Conservation (phyloP, 2,113 vertebrate species). For the Larimichthys crocea region DNA sequence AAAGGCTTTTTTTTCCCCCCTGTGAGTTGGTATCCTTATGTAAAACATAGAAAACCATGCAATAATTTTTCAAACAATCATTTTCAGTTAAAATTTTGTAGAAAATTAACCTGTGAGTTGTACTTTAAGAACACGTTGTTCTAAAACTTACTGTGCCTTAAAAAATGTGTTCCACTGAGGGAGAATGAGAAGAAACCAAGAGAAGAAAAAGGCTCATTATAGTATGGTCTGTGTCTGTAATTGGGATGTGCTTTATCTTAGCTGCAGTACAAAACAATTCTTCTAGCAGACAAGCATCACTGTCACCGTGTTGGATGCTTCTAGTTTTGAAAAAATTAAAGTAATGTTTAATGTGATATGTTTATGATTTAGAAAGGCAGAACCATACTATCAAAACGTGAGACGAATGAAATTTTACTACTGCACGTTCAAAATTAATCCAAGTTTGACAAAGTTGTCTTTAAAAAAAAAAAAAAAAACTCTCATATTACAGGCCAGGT, state of each 20-base stretch:
- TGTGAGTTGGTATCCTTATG: too few relatives aligned
- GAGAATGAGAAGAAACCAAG: background rate
- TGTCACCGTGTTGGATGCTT: background rate
- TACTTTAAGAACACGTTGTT: slow-evolving; percentile 18
- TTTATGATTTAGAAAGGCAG: slow-evolving; percentile 2
- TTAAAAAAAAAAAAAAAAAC: background rate
- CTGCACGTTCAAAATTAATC: slow-evolving; percentile 13
- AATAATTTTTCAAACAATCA: too few relatives aligned
- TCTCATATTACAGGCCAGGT: slow-evolving; percentile 22
- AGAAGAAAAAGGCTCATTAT: slow-evolving; percentile 20
- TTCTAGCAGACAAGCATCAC: slow-evolving; percentile 10
- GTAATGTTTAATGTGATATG: slow-evolving; percentile 4
- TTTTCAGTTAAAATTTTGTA: too few relatives aligned
- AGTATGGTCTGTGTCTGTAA: slow-evolving; percentile 6
- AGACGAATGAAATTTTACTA: background rate
- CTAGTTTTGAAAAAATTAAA: slow-evolving; percentile 14
- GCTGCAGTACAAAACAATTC: slow-evolving; percentile 5
- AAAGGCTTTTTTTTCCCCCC: too few relatives aligned
- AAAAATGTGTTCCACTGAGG: background rate
- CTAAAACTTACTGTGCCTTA: background rate
- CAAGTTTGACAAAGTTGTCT: slow-evolving; percentile 4
- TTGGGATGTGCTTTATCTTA: slow-evolving; percentile 16
- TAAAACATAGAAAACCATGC: too few relatives aligned
- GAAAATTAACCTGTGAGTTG: too few relatives aligned
- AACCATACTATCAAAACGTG: background rate